Conservation (phyloP, 1,140 invertebrate species). For the Dinothrombium tinctorium region DNA sequence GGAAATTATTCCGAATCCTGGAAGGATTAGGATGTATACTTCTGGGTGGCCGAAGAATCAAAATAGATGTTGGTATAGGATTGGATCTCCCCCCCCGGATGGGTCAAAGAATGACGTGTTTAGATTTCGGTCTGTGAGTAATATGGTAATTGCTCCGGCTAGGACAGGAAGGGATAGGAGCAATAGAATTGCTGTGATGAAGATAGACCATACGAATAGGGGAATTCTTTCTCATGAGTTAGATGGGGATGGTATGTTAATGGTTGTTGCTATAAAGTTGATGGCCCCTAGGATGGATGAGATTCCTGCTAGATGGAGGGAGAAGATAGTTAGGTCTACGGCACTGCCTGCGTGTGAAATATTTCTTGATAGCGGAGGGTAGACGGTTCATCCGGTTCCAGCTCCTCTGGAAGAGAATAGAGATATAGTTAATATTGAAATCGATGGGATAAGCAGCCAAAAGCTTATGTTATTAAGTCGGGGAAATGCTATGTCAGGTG, state of each 20-base stretch:
- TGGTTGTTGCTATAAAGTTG: slow-evolving; percentile 31
- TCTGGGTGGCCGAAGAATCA: slow-evolving; percentile 53
- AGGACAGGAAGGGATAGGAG: slow-evolving; percentile 38
- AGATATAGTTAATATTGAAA: slow-evolving; percentile 31
- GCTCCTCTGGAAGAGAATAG: slow-evolving; percentile 32
- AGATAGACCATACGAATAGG: slow-evolving; percentile 35
- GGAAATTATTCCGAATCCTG: slow-evolving; percentile 35
- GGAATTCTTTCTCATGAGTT: slow-evolving; percentile 28
- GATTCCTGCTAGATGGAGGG: slow-evolving; percentile 35
- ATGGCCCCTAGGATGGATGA: slow-evolving; percentile 39
- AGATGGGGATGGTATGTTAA: slow-evolving; percentile 20
- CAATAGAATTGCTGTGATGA: slow-evolving; percentile 38
- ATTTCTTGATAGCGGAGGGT: slow-evolving; percentile 34
- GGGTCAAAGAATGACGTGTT: slow-evolving; percentile 43
- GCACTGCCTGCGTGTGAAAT: slow-evolving; percentile 31
- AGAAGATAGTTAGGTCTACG: slow-evolving; percentile 40
- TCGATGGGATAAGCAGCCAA: slow-evolving; percentile 36
- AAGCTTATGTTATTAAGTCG: slow-evolving; percentile 55
- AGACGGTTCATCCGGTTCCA: slow-evolving; percentile 37
- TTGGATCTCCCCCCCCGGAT: slow-evolving; percentile 36
- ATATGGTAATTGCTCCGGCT: slow-evolving; percentile 44
- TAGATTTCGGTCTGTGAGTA: slow-evolving; percentile 40
- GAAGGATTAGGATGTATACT: slow-evolving; percentile 42
- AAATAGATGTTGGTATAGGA: slow-evolving; percentile 50
- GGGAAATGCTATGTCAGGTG: slow-evolving; percentile 45